phyloP scores from a whole-genome alignment of 1,140 invertebrate species.

The Leucophenga varia region DNA sequence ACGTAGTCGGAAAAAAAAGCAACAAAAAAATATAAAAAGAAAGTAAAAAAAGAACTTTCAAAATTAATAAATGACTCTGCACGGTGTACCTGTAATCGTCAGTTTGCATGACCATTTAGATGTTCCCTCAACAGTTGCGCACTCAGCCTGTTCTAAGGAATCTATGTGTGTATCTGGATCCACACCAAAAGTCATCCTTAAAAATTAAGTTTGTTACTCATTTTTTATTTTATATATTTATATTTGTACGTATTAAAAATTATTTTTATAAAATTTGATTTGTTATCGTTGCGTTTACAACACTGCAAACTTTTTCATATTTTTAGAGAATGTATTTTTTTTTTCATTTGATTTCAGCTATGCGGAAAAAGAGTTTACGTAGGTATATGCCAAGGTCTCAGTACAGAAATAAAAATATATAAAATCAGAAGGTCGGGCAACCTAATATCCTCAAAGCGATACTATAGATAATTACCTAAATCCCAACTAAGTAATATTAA shows the following conservation, averaged over 20 bases:
- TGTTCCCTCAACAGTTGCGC: conserved; percentile 97
- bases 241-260: neutral
- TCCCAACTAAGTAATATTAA: too few species aligned
- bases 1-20: neutral
- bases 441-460: too few species aligned
- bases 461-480: too few species aligned
- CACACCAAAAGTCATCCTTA: conserved; percentile 93
- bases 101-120: conserved; percentile 99
- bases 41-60: neutral
- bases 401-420: too few species aligned
- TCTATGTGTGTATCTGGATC: conserved; percentile 99
- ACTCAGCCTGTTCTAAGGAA: conserved; percentile 96
- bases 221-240: neutral
- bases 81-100: conserved; percentile 88
- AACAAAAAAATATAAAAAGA: conserved; percentile 12
- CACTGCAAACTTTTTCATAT: too few species aligned
- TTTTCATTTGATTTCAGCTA: too few species aligned
- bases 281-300: too few species aligned
- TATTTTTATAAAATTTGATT: too few species aligned
- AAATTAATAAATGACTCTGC: conserved; percentile 25
- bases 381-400: too few species aligned
- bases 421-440: too few species aligned
- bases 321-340: too few species aligned
- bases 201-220: conserved; percentile 15
- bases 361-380: too few species aligned